These are phyloP conservation scores for Dicrurus megarhynchus DNA, from an alignment of 2,113 vertebrate species.

Conservation along the genomic window DNA sequence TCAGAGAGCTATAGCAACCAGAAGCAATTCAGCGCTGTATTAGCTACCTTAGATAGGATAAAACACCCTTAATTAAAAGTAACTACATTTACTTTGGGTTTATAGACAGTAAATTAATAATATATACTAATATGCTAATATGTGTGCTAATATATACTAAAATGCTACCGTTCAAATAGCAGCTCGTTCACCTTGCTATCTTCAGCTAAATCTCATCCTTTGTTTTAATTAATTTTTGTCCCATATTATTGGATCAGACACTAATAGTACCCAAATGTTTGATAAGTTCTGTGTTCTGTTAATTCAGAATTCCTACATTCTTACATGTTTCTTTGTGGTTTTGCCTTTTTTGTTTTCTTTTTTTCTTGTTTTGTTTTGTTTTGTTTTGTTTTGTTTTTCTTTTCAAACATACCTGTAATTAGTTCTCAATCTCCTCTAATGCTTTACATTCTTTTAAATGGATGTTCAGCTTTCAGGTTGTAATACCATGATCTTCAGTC, in stretches of 20 bases:
- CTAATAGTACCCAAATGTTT: background rate
- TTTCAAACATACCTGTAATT: background rate
- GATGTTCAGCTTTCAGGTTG: background rate
- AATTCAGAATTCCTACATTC: background rate
- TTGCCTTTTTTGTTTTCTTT: background rate
- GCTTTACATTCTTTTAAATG: background rate
- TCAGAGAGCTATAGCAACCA: background rate
- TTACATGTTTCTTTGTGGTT: background rate
- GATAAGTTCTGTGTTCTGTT: background rate
- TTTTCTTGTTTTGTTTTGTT: too few relatives aligned
- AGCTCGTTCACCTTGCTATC: background rate
- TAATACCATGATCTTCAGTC: background rate
- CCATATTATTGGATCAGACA: background rate
- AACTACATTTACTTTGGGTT: background rate
- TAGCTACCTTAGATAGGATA: background rate
- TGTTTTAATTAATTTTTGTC: background rate
- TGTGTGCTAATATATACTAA: background rate
- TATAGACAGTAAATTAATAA: background rate
- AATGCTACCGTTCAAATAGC: background rate
- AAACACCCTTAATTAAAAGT: background rate
- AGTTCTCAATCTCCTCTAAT: background rate
- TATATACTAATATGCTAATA: background rate
- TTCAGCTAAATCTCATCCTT: background rate
- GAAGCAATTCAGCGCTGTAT: background rate
- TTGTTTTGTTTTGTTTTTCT: too few relatives aligned